phyloP scores from a whole-genome alignment of 1,140 invertebrate species.

The Macrobrachium nipponense region DNA sequence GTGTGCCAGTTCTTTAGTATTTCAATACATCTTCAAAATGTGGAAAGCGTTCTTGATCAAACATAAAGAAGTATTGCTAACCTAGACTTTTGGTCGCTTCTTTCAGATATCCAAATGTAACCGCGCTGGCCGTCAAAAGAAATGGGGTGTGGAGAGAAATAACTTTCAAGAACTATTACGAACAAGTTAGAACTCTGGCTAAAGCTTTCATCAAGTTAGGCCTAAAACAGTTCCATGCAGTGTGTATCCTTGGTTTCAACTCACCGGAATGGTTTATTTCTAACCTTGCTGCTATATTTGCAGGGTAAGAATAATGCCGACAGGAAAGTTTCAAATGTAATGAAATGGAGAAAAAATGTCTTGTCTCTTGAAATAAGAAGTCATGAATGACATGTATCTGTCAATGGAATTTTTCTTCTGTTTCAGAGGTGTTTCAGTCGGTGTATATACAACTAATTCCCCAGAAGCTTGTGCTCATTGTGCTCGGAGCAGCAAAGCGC shows the following conservation, averaged over 20 bases:
- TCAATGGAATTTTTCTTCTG: not conserved
- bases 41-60: not conserved
- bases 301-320: slow-evolving; percentile 76
- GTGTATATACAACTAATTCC: slow-evolving; percentile 94
- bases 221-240: slow-evolving; percentile 82
- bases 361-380: not conserved
- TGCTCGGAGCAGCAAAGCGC: slow-evolving; percentile 78
- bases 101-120: slow-evolving; percentile 35
- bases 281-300: slow-evolving; percentile 89
- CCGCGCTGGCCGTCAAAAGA: slow-evolving; percentile 62
- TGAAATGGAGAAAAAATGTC: no score
- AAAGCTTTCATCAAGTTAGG: slow-evolving; percentile 91
- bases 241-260: slow-evolving; percentile 92
- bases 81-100: not conserved
- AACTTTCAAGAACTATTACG: slow-evolving; percentile 64
- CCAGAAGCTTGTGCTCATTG: slow-evolving; percentile 86
- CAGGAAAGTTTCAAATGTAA: no score
- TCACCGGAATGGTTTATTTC: slow-evolving; percentile 91
- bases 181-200: slow-evolving; percentile 78
- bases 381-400: no score
- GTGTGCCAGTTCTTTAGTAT: not conserved
- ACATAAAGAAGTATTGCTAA: not conserved
- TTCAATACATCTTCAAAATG: not conserved
- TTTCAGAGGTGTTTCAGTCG: slow-evolving; percentile 83
- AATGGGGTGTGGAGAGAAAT: slow-evolving; percentile 58